A percentile compares a stretch with the other conserved stretches of the same genome.
Conservation (phyloP, 2,797 vertebrate genomes). For the Lagodon rhomboides region DNA sequence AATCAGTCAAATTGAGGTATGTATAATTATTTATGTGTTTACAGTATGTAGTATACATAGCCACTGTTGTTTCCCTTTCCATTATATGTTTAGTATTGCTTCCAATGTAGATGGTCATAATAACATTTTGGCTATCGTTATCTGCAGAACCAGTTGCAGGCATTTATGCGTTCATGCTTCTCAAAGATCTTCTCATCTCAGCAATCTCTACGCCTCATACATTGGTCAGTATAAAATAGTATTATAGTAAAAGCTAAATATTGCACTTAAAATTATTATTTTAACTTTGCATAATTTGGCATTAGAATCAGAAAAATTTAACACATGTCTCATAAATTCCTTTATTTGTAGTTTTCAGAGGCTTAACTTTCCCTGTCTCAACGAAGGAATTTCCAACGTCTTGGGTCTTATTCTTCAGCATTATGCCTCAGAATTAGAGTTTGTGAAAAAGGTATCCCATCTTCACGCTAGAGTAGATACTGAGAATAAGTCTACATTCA, state of each 20-base stretch:
- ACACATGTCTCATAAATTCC: constrained; percentile 4
- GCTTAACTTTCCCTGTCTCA: constrained; percentile 87
- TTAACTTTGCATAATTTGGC: neutral
- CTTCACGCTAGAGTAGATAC: neutral
- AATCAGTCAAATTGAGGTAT: constrained; percentile 85
- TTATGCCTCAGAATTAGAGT: constrained; percentile 85
- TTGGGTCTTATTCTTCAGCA: constrained; percentile 83
- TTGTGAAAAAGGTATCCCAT: constrained; percentile 82
- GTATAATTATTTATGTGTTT: constrained; percentile 12
- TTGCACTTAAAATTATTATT: neutral
- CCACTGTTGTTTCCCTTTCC: neutral
- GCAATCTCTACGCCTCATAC: constrained; percentile 84
- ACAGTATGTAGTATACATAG: neutral
- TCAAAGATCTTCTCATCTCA: constrained; percentile 85
- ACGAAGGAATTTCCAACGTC: constrained; percentile 75
- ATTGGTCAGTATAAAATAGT: constrained; percentile 78
- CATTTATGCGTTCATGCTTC: constrained; percentile 87
- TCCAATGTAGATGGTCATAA: neutral
- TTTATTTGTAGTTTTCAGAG: constrained; percentile 67
- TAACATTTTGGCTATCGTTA: neutral
- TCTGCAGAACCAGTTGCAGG: constrained; percentile 84
- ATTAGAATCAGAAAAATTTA: neutral
- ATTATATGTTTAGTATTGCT: constrained; percentile 5
- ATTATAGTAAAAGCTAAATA: neutral
- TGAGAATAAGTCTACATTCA: neutral